Percentiles rank a stretch among this genome's conserved stretches.
phyloP scores from a whole-genome alignment of 2,888 invertebrate genomes.

The Lithosia quadra region DNA sequence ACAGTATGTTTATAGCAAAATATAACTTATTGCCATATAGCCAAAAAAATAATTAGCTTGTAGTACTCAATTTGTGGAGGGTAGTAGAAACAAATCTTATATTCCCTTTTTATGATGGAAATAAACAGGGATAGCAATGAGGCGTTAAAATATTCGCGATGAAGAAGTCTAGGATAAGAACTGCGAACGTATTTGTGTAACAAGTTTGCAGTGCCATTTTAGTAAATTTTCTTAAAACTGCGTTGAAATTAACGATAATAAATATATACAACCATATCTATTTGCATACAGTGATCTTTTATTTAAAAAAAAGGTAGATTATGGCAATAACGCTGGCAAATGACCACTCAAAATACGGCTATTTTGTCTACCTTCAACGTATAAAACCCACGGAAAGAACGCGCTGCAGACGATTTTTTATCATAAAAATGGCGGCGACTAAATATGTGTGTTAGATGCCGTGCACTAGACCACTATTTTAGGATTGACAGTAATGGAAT shows the following conservation, averaged over 20 bases:
- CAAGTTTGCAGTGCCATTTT: slow-evolving; percentile 30
- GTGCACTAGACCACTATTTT: too few species aligned
- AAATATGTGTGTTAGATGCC: too few species aligned
- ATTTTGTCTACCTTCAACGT: too few species aligned
- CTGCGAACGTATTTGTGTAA: slow-evolving; percentile 42
- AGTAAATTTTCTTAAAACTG: slow-evolving; percentile 17
- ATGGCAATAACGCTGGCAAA: neutral
- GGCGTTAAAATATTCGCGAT: neutral
- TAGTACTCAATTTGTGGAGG: neutral
- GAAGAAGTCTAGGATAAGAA: slow-evolving; percentile 12
- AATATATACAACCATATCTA: neutral
- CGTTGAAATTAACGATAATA: neutral
- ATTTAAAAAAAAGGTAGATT: neutral
- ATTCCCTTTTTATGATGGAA: slow-evolving; percentile 1
- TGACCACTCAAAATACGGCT: too few species aligned
- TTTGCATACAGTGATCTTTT: neutral
- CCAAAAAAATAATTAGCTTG: slow-evolving; percentile 22
- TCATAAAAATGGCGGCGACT: too few species aligned
- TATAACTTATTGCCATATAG: slow-evolving; percentile 33
- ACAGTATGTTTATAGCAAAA: slow-evolving; percentile 42
- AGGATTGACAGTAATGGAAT: too few species aligned
- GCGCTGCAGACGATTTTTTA: too few species aligned
- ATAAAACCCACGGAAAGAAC: too few species aligned
- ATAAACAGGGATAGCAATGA: slow-evolving; percentile 13
- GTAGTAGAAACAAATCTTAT: slow-evolving; percentile 2